Evolutionary conservation across 64 coral and sea anemone species (phyloP).

Genomic region (Acropora yongei): DNA sequence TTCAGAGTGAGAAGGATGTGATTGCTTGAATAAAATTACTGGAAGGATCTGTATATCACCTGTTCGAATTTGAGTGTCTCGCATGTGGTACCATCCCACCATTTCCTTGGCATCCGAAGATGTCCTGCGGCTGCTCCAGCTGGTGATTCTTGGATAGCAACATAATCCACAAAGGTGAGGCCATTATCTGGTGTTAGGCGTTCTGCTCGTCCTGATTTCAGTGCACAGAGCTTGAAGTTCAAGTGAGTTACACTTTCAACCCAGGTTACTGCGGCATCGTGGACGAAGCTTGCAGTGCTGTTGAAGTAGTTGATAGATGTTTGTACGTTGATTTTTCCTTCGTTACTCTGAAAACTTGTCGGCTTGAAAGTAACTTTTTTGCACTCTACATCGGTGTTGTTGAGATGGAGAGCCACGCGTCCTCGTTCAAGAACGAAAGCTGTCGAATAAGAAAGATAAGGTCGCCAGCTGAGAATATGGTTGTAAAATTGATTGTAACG

Average conservation of each 20-base stretch:
- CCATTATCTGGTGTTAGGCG: conserved; percentile 68
- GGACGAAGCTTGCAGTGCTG: conserved; percentile 25
- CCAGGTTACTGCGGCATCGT: conserved; percentile 86
- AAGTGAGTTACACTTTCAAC: conserved; percentile 60
- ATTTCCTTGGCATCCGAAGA: conserved; percentile 39
- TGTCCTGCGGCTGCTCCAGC: conserved; percentile 52
- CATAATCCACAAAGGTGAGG: conserved; percentile 78
- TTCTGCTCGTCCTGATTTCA: conserved; percentile 80
- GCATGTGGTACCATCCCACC: conserved; percentile 91
- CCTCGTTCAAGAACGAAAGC: conserved; percentile 72
- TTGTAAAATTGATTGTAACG: no score
- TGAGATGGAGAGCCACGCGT: conserved; percentile 56
- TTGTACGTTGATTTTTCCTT: conserved; percentile 60
- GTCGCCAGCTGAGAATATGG: no score
- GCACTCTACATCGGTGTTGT: conserved; percentile 78
- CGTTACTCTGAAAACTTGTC: background rate
- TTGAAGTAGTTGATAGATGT: conserved; percentile 81
- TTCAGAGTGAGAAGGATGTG: no score
- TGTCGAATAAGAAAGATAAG: background rate
- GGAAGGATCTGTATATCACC: background rate
- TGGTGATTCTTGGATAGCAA: conserved; percentile 84
- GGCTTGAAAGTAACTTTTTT: conserved; percentile 27
- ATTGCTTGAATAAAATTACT: background rate
- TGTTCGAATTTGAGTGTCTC: conserved; percentile 28
- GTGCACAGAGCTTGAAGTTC: conserved; percentile 73